Percentiles rank a stretch among this genome's conserved stretches.
phyloP scores from a whole-genome alignment of 2,113 vertebrate species.

The Cavia porcellus region DNA sequence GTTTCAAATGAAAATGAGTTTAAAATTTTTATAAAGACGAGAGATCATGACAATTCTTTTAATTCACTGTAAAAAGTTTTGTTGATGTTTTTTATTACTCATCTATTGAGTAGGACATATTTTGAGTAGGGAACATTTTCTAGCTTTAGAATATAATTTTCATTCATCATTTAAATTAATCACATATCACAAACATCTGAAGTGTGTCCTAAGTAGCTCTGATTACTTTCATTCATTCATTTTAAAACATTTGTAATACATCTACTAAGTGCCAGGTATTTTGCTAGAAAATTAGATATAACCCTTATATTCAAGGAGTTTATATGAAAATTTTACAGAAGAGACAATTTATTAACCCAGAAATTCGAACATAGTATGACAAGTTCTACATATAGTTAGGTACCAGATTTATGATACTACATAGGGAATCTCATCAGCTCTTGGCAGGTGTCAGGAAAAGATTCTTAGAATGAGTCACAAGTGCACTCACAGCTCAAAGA shows the following conservation, averaged over 20 bases:
- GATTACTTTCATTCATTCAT: constrained; percentile 34
- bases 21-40: not conserved
- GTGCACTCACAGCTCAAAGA: not conserved
- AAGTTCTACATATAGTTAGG: not conserved
- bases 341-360: not conserved
- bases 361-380: not conserved
- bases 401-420: not conserved
- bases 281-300: not conserved
- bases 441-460: not conserved
- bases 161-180: not conserved
- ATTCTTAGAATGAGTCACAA: not conserved
- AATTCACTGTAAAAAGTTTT: not conserved
- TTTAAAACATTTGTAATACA: not conserved
- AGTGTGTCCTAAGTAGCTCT: not conserved
- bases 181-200: not conserved
- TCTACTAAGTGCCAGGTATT: not conserved
- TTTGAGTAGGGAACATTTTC: not conserved
- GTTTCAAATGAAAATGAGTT: constrained; percentile 47
- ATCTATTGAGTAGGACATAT: not conserved
- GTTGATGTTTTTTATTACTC: not conserved
- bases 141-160: not conserved
- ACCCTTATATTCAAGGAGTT: not conserved
- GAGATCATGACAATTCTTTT: not conserved
- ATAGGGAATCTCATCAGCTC: not conserved
- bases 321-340: not conserved